Base-by-base conservation (phyloP, 2,888 invertebrate species). In the Selenia dentaria region DNA sequence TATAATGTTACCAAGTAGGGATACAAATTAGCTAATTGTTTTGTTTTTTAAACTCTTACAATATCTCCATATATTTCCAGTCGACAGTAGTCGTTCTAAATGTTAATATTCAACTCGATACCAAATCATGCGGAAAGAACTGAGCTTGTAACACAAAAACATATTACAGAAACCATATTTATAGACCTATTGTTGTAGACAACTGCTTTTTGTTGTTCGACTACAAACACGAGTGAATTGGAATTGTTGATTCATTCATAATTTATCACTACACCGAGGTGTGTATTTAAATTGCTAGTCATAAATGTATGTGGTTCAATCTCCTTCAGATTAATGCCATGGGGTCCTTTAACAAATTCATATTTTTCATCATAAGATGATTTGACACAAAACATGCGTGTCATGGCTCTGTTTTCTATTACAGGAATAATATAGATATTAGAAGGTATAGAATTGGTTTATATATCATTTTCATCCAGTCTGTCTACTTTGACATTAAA, bases 191-290 rank as follows among this genome's bases (percentile, higher is more conserved):
- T 87, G 86, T 87, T 79, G 68, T 64, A 68, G 59, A 74, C 68
- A 74, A 72, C 67, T 62, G 71, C 67, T 82, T 83, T 81, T 81
- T 83, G 79, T 79, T 79, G 74, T 71, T 71, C 64, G 58, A 66
- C 69, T 63, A 69, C 64, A 70, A 78, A 79, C 80, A 79, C 74
- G 75, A 45, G 24, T 70, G 62, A 67, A 68, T 76, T 70, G 74
- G 71, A 74, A 79, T 79, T 75, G 77, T 82, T 81, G 79, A 79
- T 81, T 74, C 79, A 82, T 85, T 85, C 78, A 83, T 81, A 83
- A 87, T 85, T 84, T 86, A 87, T 87, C 80, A 83, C 79, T 81
- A 64, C 76, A 80, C 80, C 73, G 72, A 70, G 74, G 78, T 85
- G 85, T 85, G 83, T 84, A 81, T 86, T 85, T 80, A 79, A 83